Percentiles rank a stretch among this genome's conserved stretches.
Conservation (phyloP, 2,113 vertebrate genomes). For the Enhydra lutris region DNA sequence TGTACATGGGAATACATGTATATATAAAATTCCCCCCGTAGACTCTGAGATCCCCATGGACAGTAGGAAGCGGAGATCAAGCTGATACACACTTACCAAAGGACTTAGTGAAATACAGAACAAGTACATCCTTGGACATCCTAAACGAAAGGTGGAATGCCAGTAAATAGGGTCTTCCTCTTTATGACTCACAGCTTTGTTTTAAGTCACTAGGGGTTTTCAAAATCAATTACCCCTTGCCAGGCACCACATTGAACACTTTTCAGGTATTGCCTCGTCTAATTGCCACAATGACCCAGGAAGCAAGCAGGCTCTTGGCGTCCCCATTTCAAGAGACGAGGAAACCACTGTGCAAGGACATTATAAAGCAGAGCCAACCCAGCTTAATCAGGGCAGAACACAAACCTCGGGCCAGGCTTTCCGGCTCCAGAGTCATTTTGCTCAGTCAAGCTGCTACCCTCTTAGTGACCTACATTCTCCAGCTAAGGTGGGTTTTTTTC, state of each 20-base stretch:
- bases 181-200: neutral
- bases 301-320: neutral
- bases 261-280: neutral
- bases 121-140: neutral
- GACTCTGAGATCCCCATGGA: neutral
- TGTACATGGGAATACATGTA: too few relatives aligned
- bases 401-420: neutral
- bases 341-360: neutral
- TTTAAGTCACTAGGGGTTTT: neutral
- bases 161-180: neutral
- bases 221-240: neutral
- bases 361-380: fast-evolving
- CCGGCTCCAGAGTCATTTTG: neutral
- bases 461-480: fast-evolving
- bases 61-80: neutral
- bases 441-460: neutral
- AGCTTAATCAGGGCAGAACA: neutral
- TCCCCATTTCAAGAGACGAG: neutral
- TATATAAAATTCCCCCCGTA: neutral
- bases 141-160: neutral
- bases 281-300: neutral
- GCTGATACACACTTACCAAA: neutral
- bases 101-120: neutral
- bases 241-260: neutral
- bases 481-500: fast-evolving